Conservation (phyloP, 2,113 vertebrate genomes). For the Lampris incognitus region DNA sequence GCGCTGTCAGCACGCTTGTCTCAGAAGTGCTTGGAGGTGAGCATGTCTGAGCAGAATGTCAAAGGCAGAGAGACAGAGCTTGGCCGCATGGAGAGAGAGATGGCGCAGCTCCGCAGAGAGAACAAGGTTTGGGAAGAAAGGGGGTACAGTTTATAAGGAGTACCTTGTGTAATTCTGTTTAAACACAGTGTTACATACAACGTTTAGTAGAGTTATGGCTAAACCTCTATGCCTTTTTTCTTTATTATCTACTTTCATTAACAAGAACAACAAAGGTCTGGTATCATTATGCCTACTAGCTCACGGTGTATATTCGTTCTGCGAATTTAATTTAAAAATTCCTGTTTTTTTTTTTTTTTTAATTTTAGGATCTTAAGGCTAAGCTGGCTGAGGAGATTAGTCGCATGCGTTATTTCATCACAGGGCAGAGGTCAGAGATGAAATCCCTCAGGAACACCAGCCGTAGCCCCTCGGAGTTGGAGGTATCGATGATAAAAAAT, state of each 20-base stretch:
- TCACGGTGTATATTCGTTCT: neutral
- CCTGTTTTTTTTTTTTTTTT: conserved; percentile 17
- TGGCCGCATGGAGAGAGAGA: conserved; percentile 83
- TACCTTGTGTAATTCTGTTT: neutral
- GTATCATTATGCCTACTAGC: neutral
- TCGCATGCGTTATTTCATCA: conserved; percentile 88
- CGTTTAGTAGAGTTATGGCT: neutral
- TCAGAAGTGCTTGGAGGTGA: conserved; percentile 91
- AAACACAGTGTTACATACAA: neutral
- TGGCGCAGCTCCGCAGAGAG: conserved; percentile 88
- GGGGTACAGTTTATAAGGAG: neutral
- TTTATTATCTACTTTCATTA: neutral
- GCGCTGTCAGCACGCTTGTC: conserved; percentile 90
- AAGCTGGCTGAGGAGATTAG: conserved; percentile 91
- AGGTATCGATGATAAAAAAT: conserved; percentile 79
- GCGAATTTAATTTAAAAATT: neutral
- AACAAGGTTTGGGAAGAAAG: conserved; percentile 85
- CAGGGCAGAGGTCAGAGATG: conserved; percentile 80
- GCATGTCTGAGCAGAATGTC: conserved; percentile 78
- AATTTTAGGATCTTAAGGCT: conserved; percentile 87
- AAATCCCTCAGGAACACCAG: conserved; percentile 71
- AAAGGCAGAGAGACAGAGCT: conserved; percentile 83
- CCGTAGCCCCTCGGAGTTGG: conserved; percentile 84
- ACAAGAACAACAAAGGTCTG: neutral
- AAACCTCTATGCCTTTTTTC: neutral